A percentile compares a stretch with the other conserved stretches of the same genome.
Conservation (phyloP, 2,113 vertebrate genomes). For the Physeter macrocephalus region DNA sequence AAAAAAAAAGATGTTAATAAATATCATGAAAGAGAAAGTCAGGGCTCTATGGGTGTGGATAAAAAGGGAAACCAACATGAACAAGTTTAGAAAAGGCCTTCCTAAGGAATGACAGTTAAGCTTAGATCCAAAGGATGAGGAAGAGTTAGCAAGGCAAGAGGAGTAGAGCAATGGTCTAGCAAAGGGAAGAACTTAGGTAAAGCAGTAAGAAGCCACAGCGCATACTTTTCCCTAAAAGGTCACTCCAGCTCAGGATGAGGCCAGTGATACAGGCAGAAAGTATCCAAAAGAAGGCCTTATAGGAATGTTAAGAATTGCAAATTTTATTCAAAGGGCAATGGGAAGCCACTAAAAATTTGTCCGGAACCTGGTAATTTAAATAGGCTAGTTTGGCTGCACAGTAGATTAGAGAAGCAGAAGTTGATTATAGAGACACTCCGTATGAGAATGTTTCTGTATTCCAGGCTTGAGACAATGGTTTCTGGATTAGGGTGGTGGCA, state of each 20-base stretch:
- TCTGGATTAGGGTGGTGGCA: background rate
- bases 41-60: background rate
- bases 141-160: background rate
- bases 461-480: background rate
- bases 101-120: background rate
- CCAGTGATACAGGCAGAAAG: background rate
- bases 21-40: background rate
- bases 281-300: background rate
- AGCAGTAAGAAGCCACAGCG: background rate
- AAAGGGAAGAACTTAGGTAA: background rate
- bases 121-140: background rate
- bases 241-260: background rate
- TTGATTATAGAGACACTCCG: background rate
- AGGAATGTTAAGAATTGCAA: background rate
- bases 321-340: constrained; percentile 11
- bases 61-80: background rate
- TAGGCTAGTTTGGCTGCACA: background rate
- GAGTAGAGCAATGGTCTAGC: background rate
- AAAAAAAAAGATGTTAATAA: background rate
- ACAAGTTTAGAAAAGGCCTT: constrained; percentile 9
- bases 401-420: background rate
- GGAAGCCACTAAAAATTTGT: background rate
- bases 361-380: background rate
- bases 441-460: background rate
- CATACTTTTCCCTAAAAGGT: background rate